Evolutionary conservation across 2,797 vertebrate genomes (phyloP).

Genomic region (Masticophis lateralis): DNA sequence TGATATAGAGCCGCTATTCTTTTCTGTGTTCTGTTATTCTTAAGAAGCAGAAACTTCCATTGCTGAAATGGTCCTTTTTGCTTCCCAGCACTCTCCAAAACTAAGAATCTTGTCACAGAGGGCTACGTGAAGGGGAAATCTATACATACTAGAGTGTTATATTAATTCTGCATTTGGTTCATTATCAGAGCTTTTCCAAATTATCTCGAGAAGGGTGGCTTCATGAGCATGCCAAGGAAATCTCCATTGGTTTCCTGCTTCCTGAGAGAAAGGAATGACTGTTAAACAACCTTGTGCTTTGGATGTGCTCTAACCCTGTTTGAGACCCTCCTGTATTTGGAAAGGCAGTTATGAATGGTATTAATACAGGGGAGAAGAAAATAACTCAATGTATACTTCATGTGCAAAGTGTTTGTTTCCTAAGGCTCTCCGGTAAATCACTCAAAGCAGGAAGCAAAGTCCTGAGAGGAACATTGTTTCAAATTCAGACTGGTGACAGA

Average conservation of each 20-base stretch:
- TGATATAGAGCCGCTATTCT: background rate
- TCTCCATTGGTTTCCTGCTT: background rate
- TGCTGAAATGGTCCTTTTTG: background rate
- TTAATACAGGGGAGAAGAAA: background rate
- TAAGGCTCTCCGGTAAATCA: background rate
- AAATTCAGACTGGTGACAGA: background rate
- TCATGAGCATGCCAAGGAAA: background rate
- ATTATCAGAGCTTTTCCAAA: background rate
- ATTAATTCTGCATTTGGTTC: background rate
- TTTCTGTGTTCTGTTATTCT: background rate
- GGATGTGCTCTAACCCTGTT: background rate
- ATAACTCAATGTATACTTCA: background rate
- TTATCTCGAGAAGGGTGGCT: background rate
- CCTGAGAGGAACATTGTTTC: background rate
- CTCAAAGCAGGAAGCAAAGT: background rate
- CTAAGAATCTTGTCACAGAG: background rate
- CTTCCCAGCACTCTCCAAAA: background rate
- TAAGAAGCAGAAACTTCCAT: background rate
- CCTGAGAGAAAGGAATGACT: background rate
- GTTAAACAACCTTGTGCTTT: background rate
- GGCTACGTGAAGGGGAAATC: background rate
- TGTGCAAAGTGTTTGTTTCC: background rate
- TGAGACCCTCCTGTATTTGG: background rate
- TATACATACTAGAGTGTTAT: background rate
- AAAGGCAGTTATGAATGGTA: background rate